Conservation (phyloP, 2,113 vertebrate species). For the Tachuris rubrigastra region DNA sequence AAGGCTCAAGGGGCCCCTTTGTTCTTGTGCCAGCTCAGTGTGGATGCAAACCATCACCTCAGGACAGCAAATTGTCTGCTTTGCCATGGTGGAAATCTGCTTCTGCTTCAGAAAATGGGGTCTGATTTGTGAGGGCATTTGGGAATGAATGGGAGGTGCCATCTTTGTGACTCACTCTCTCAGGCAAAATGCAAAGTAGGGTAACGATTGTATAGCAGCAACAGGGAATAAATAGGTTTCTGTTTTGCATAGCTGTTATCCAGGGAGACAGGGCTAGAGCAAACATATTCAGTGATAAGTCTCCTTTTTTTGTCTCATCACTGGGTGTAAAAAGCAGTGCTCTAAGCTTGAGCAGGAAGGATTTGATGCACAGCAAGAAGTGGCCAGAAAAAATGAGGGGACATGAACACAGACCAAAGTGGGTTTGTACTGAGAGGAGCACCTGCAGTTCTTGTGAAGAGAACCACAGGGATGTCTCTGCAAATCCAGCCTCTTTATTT, state of each 20-base stretch:
- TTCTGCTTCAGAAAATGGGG: background rate
- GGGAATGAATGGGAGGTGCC: background rate
- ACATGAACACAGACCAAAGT: accelerated
- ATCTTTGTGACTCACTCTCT: conserved; percentile 1
- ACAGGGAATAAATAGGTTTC: background rate
- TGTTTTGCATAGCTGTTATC: conserved; percentile 1
- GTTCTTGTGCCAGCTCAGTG: background rate
- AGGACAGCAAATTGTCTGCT: background rate
- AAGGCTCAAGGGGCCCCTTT: background rate
- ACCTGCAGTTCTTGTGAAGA: background rate
- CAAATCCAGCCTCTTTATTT: background rate
- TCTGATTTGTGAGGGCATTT: background rate
- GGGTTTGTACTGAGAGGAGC: background rate
- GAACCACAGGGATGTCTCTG: background rate
- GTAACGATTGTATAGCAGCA: background rate
- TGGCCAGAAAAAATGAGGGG: background rate
- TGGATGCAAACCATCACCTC: background rate
- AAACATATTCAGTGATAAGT: conserved; percentile 18
- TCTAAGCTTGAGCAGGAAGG: background rate
- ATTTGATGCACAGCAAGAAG: background rate
- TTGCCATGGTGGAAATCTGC: background rate
- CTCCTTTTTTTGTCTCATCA: background rate
- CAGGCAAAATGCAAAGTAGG: background rate
- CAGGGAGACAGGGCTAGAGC: background rate
- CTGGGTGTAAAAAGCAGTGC: background rate